Base-by-base conservation (phyloP, 1,140 invertebrate genomes). In the Lethocerus indicus region DNA sequence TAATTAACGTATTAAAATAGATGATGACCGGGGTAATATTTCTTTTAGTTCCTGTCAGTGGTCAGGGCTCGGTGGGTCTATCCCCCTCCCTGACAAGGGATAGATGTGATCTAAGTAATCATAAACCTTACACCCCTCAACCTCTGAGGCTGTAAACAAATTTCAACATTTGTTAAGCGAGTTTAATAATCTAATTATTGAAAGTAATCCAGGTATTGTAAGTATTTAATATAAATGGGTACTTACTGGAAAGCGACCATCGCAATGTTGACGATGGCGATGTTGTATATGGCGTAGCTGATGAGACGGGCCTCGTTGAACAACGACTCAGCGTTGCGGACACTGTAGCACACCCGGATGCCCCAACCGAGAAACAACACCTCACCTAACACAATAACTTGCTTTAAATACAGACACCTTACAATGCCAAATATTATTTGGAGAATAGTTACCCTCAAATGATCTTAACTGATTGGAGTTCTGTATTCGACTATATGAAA, bases 221-320 rank as follows among this genome's bases (percentile, higher is more conserved):
- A 13, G 18, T 40, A 29, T 46, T 7, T 47, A 2, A 3, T 26
- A 7, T 25, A n/a, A n/a, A n/a, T n/a, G n/a, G n/a, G n/a, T n/a
- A 85, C 85, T 83, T 74, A 93, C 88, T 90, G 87, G 57, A 93
- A 79, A 3, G 83, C 78, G 42, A 90, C 79, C 81, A 92, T 88
- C 24, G 86, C 72, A 32, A 82, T 87, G 63, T 93, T 93, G 52
- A 92, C 83, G 41, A 86, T 72, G 47, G 88, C 85, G 55, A 92
- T 93, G 64, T 92, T 93, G 67, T 94, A 93, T 48, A 92, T 90
- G 6, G 88, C 85, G 66, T 87, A 90, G 35, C 84, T 89, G 56
- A 93, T 93, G 50, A 88, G 73, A 59, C 83, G 73, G 4, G 88
- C 89, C 67, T 94, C 90, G 64, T 92, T 91, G 67, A 88, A 92